These are phyloP conservation scores for Lagorchestes hirsutus DNA, from an alignment of 2,797 vertebrate genomes.

Conservation along the genomic window DNA sequence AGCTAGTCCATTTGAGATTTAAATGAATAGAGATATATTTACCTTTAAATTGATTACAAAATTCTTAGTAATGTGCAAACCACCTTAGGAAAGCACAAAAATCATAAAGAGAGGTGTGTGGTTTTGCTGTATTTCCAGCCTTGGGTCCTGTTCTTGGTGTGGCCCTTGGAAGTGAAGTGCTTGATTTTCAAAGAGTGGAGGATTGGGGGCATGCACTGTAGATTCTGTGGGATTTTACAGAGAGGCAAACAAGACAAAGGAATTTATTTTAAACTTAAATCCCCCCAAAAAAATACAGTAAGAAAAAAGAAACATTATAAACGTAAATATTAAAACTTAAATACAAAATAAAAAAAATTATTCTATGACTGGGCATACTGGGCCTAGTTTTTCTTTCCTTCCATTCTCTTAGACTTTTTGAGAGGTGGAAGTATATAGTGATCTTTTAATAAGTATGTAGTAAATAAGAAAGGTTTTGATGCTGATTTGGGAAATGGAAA, in stretches of 20 bases:
- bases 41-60: not conserved
- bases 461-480: not conserved
- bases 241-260: not conserved
- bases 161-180: not conserved
- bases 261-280: too few species aligned
- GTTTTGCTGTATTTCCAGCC: not conserved
- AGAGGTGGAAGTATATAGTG: not conserved
- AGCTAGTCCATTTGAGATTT: not conserved
- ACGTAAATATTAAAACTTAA: too few species aligned
- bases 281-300: too few species aligned
- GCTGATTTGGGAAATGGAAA: not conserved
- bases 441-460: not conserved
- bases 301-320: too few species aligned
- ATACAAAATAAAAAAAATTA: not conserved
- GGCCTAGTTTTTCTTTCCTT: not conserved
- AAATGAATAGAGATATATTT: not conserved
- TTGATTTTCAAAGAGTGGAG: not conserved
- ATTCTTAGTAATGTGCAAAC: not conserved
- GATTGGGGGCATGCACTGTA: not conserved
- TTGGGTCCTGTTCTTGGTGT: not conserved
- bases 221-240: not conserved
- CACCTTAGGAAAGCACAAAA: not conserved
- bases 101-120: not conserved
- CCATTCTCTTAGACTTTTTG: not conserved
- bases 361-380: not conserved